A percentile compares a stretch with the other conserved stretches of the same genome.
phyloP scores from a whole-genome alignment of 2,113 vertebrate species.

The Pelodiscus sinensis region DNA sequence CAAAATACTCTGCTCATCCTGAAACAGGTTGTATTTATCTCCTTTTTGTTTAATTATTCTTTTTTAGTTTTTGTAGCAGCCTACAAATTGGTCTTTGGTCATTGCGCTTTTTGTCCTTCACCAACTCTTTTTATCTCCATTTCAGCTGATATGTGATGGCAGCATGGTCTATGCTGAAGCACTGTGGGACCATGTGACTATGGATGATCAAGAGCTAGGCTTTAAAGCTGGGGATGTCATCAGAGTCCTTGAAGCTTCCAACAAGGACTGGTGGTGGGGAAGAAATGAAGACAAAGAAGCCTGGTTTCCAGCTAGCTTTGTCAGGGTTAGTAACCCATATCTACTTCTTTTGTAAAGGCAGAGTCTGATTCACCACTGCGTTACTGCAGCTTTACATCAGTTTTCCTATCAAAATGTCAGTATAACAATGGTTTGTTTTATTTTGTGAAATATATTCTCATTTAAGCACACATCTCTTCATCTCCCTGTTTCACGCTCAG shows the following conservation, averaged over 20 bases:
- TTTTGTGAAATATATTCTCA: not conserved
- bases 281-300: conserved; percentile 89
- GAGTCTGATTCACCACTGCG: not conserved
- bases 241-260: conserved; percentile 91
- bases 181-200: conserved; percentile 98
- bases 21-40: not conserved
- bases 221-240: conserved; percentile 98
- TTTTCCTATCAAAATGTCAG: not conserved
- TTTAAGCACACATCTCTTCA: not conserved
- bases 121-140: not conserved
- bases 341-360: not conserved
- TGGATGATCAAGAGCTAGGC: conserved; percentile 97
- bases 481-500: not conserved
- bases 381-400: not conserved
- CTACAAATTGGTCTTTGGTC: not conserved
- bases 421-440: not conserved
- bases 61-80: not conserved
- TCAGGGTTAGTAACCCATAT: conserved; percentile 84
- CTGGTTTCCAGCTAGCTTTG: conserved; percentile 98
- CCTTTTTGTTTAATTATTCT: not conserved
- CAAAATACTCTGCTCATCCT: not conserved
- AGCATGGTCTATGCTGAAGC: conserved; percentile 92
- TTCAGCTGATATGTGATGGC: conserved; percentile 84
- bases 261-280: conserved; percentile 99
- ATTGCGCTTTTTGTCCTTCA: not conserved